phyloP scores from a whole-genome alignment of 2,888 invertebrate genomes.

The Augochlorella aurata region DNA sequence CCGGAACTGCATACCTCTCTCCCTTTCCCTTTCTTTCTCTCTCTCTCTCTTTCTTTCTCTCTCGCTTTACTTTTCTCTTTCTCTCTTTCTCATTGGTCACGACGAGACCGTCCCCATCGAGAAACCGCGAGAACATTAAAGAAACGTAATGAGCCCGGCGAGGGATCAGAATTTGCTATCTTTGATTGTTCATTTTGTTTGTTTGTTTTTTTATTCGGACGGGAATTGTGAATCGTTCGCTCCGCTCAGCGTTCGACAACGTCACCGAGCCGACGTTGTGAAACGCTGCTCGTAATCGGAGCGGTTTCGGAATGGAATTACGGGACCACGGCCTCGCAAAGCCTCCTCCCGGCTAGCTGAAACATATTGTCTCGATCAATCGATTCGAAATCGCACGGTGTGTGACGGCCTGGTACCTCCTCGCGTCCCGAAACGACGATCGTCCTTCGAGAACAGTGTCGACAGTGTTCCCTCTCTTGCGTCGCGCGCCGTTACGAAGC shows the following conservation, averaged over 20 bases:
- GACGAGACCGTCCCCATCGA: slow-evolving; percentile 75
- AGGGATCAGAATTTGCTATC: slow-evolving; percentile 14
- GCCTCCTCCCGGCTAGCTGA: slow-evolving; percentile 79
- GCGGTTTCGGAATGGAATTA: slow-evolving; percentile 62
- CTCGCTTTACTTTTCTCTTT: slow-evolving; percentile 35
- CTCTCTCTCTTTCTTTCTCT: slow-evolving; percentile 57
- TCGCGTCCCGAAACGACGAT: background rate
- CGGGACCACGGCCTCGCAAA: slow-evolving; percentile 79
- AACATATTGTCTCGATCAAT: slow-evolving; percentile 75
- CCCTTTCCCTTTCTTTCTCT: slow-evolving; percentile 71
- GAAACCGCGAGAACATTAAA: slow-evolving; percentile 72
- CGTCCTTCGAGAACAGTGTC: background rate
- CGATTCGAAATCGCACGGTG: slow-evolving; percentile 52
- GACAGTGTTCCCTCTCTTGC: background rate
- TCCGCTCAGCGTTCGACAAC: slow-evolving; percentile 72
- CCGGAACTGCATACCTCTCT: slow-evolving; percentile 81
- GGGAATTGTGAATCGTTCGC: slow-evolving; percentile 28
- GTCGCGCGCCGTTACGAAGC: background rate
- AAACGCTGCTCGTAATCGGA: slow-evolving; percentile 72
- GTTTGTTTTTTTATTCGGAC: slow-evolving; percentile 7
- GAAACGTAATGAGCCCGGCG: slow-evolving; percentile 52
- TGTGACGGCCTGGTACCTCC: slow-evolving; percentile 24
- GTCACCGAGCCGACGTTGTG: slow-evolving; percentile 30
- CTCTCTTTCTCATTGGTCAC: slow-evolving; percentile 70
- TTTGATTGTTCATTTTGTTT: background rate